Evolutionary conservation across 2,797 vertebrate species (phyloP).

Genomic region (Trachops cirrhosus): DNA sequence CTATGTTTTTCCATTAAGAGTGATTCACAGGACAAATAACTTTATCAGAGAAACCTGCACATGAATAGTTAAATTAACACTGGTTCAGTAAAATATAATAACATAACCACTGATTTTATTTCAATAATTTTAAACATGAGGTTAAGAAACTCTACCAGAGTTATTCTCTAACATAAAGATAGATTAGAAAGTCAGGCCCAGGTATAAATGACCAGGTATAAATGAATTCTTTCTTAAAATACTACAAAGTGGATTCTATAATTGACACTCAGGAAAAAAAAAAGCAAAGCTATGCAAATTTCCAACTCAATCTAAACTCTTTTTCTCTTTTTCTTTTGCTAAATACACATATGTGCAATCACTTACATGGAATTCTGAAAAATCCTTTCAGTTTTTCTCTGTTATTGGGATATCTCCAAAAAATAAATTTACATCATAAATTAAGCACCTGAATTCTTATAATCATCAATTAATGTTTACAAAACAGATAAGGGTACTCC

Average conservation of each 20-base stretch:
- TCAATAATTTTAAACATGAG: not conserved
- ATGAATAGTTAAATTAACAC: not conserved
- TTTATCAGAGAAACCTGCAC: not conserved
- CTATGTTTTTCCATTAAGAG: not conserved
- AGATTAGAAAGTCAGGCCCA: not conserved
- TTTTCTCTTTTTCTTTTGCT: not conserved
- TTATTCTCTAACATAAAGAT: not conserved
- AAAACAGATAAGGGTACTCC: not conserved
- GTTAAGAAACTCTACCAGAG: not conserved
- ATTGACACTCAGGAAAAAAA: not conserved
- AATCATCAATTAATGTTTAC: not conserved
- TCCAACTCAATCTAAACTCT: not conserved
- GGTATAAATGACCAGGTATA: not conserved
- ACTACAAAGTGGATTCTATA: not conserved
- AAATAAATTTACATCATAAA: not conserved
- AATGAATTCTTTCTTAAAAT: not conserved
- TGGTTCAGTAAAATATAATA: not conserved
- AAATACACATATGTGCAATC: not conserved
- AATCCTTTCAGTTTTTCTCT: not conserved
- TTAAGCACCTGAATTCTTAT: not conserved
- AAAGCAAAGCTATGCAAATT: not conserved
- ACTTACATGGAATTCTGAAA: not conserved
- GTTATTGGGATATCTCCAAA: not conserved
- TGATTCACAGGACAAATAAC: not conserved
- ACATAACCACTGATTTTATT: not conserved